phyloP scores from a whole-genome alignment of 1,140 invertebrate species.

The Diorhabda sublineata region DNA sequence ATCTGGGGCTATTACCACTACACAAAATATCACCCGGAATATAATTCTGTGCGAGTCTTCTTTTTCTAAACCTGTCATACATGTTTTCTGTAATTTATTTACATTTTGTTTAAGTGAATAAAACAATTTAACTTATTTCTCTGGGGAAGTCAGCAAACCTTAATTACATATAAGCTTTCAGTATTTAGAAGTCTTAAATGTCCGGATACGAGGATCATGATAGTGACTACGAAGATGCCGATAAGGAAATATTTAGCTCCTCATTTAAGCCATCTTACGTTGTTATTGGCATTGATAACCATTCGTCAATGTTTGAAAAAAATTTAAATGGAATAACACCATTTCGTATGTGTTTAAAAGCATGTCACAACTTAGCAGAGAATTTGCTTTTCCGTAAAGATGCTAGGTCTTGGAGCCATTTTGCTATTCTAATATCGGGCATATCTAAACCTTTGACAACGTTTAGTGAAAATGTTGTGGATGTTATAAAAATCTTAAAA shows the following conservation, averaged over 20 bases:
- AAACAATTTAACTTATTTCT: too few species aligned
- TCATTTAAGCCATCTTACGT: constrained; percentile 28
- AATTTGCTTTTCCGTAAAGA: constrained; percentile 12
- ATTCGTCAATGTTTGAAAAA: constrained; percentile 26
- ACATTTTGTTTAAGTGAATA: too few species aligned
- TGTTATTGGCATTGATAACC: constrained; percentile 26
- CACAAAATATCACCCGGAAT: too few species aligned
- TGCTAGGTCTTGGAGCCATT: constrained; percentile 23
- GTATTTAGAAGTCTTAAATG: not conserved
- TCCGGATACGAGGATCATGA: constrained; percentile 9
- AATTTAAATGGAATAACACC: constrained; percentile 13
- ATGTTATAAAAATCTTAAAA: constrained; percentile 31
- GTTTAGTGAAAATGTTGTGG: constrained; percentile 31
- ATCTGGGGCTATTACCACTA: too few species aligned
- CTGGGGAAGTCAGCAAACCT: too few species aligned
- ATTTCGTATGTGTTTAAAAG: constrained; percentile 16
- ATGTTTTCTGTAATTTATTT: too few species aligned
- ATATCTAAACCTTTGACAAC: constrained; percentile 20
- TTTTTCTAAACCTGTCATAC: too few species aligned
- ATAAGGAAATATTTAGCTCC: not conserved
- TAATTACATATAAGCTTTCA: too few species aligned
- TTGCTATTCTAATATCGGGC: constrained; percentile 24
- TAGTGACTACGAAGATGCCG: constrained; percentile 17
- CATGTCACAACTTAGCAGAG: constrained; percentile 10
- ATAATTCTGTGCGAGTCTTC: too few species aligned